A percentile compares a stretch with the other conserved stretches of the same genome.
These are phyloP conservation scores for Neopipo cinnamomea DNA, from an alignment of 2,113 vertebrate species.

Conservation along the genomic window DNA sequence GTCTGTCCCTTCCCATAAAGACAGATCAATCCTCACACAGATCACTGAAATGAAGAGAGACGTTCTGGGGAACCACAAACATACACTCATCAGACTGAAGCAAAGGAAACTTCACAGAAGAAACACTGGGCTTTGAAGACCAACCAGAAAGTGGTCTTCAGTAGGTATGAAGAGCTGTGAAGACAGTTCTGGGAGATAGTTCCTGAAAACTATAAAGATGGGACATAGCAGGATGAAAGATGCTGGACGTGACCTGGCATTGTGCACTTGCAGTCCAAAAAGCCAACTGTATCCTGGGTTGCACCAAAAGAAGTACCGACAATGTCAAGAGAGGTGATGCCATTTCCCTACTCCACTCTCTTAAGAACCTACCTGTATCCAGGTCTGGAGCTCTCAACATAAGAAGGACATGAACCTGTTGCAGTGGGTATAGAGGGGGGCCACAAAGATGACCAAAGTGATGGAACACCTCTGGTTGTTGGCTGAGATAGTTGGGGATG, in stretches of 20 bases:
- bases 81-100: fast-evolving
- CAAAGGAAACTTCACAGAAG: not conserved
- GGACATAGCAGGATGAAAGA: not conserved
- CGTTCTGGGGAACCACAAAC: not conserved
- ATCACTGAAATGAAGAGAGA: not conserved
- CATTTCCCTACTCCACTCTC: not conserved
- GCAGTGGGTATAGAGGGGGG: not conserved
- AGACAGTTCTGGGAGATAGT: not conserved
- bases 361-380: not conserved
- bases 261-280: not conserved
- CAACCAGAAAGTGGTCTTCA: not conserved
- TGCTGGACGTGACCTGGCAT: not conserved
- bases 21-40: not conserved
- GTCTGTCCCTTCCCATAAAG: not conserved
- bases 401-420: not conserved
- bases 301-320: not conserved
- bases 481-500: not conserved
- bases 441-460: not conserved
- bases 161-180: not conserved
- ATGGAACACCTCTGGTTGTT: not conserved
- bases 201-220: not conserved
- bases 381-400: not conserved
- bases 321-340: not conserved
- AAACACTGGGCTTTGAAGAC: not conserved
- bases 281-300: not conserved